Base-by-base conservation (phyloP, 2,797 vertebrate genomes). In the Eospalax fontanierii region DNA sequence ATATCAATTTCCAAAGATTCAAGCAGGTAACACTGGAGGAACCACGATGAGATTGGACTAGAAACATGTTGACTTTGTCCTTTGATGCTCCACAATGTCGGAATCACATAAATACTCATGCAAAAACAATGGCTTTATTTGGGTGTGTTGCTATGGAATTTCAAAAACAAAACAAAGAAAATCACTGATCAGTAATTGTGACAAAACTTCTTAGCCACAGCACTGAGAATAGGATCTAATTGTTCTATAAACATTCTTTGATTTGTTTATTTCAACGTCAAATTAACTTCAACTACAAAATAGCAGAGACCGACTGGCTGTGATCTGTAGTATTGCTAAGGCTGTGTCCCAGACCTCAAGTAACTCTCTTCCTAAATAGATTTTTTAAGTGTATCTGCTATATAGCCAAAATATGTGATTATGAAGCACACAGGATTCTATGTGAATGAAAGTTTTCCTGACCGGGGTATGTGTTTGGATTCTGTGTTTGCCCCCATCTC, bases 181-280 rank as follows among this genome's bases (percentile, higher is more conserved):
- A 98, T 96, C 98, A 98, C 97, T 95, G 96, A 97, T 97, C 97
- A 97, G 98, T 95, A 95, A 97, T 97, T 96, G 98, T 98, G 97
- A 98, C 98, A 98, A 98, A 98, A 98, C 96, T 98, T 98, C 91
- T 87, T 97, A 98, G 96, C 98, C 98, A 97, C 98, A 97, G 98
- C 98, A 94, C 90, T 94, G 97, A 97, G 97, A 98, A 98, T 98
- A 96, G 95, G 92, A 98, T 97, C 98, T 99, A 98, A 98, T 98
- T 98, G 98, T 98, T 98, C 98, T 97, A 97, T 98, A 99, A 99
- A 98, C 98, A 98, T 95, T 97, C 97, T 98, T 97, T 98, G 98
- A 98, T 98, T 98, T 98, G 98, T 99, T 99, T 98, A 98, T 98
- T 97, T 98, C 98, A 97, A 97, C 89, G 98, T 98, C 98, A 98